Percentiles rank a stretch among this genome's conserved stretches.
These are phyloP conservation scores for Monochamus saltuarius DNA, from an alignment of 1,140 invertebrate genomes.

Conservation along the genomic window DNA sequence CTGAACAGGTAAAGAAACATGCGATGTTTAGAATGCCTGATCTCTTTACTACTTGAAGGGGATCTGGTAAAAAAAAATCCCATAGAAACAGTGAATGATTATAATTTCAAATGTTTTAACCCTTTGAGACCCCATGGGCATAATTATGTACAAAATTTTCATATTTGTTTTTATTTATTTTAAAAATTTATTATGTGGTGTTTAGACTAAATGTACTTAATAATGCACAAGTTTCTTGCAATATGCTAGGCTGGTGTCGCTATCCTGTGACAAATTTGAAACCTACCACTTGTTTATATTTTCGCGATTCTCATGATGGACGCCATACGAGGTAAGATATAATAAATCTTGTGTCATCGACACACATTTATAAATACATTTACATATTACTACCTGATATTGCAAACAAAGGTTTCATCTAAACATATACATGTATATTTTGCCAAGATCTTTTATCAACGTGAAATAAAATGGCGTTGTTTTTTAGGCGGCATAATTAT, in stretches of 20 bases:
- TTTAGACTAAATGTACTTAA: not conserved
- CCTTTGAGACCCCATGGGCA: too few species aligned
- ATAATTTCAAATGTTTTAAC: too few species aligned
- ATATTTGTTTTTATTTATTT: too few species aligned
- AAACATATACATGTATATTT: constrained; percentile 6
- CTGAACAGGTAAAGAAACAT: too few species aligned
- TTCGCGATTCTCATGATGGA: not conserved
- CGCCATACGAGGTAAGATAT: too few species aligned
- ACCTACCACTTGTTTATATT: not conserved
- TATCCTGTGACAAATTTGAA: constrained; percentile 1
- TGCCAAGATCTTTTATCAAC: not conserved
- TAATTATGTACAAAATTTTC: too few species aligned
- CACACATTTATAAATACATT: constrained; percentile 1
- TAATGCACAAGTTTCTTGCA: not conserved
- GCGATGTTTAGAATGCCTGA: too few species aligned
- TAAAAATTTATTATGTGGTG: not conserved
- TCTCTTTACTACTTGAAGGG: too few species aligned
- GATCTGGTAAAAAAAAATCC: too few species aligned
- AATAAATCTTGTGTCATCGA: too few species aligned
- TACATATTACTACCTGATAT: not conserved
- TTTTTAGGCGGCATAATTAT: constrained; percentile 9
- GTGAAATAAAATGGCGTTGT: constrained; percentile 4
- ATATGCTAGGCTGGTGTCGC: not conserved
- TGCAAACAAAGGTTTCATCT: constrained; percentile 1
- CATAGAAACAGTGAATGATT: too few species aligned